These are phyloP conservation scores for Drosophila lacertosa DNA, from an alignment of 1,140 invertebrate genomes.

Conservation along the genomic window DNA sequence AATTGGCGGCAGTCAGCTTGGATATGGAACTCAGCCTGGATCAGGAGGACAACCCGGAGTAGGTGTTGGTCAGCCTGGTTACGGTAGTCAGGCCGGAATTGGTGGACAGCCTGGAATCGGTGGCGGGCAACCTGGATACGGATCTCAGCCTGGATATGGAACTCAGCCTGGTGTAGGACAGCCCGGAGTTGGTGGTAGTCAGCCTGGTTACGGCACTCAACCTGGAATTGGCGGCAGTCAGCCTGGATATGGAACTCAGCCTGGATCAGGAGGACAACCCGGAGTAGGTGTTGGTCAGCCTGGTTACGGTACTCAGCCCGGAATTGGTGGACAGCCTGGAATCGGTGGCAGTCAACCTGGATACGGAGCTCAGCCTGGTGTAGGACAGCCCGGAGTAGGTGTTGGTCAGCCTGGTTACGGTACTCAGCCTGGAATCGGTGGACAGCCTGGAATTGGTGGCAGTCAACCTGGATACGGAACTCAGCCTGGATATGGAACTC, in stretches of 20 bases:
- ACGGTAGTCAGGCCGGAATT: conserved; percentile 27
- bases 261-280: conserved; percentile 24
- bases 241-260: conserved; percentile 31
- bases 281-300: conserved; percentile 25
- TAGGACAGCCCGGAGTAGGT: conserved; percentile 1
- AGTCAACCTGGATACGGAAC: background rate
- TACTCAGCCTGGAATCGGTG: conserved; percentile 14
- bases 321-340: conserved; percentile 14
- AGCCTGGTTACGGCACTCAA: conserved; percentile 24
- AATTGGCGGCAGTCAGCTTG: background rate
- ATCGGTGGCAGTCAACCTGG: conserved; percentile 16
- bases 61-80: too few relatives aligned
- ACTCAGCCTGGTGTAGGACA: too few relatives aligned
- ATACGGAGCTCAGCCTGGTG: conserved; percentile 7
- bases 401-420: conserved; percentile 24
- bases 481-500: conserved; percentile 16
- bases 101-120: conserved; percentile 21
- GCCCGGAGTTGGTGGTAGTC: conserved; percentile 15
- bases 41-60: conserved; percentile 12
- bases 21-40: conserved; percentile 17
- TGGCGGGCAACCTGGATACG: conserved; percentile 13
- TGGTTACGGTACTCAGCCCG: conserved; percentile 4
- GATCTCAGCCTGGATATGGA: conserved; percentile 2
- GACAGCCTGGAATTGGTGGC: conserved; percentile 20
- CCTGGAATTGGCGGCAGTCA: conserved; percentile 8